Evolutionary conservation across 2,888 invertebrate species (phyloP), one percentile per base, ranked within the genome.

Genomic region (Microplitis deprimator): DNA sequence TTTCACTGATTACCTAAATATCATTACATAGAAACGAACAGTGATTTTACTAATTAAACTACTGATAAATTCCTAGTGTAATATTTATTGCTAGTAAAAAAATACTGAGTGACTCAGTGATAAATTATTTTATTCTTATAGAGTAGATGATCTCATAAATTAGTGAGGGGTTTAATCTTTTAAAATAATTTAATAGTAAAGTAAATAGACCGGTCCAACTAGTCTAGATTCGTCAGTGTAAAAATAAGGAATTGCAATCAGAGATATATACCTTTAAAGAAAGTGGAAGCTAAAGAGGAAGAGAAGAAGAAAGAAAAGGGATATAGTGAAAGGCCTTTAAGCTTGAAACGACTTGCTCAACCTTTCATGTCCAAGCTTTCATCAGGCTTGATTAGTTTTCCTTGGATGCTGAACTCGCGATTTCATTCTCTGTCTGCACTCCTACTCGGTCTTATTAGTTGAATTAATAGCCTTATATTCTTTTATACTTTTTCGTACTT

Each of bases 311-410:
- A 69, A 40, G 70, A 68, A 76, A 74, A n/a, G n/a, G 60, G 73
- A 71, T 59, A 73, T 64, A 62, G 73, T 60, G 65, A 74, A 67
- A 73, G 79, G 60, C 77, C 80, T 80, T 78, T 59, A 75, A 73
- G 79, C 77, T 69, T 65, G 65, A 64, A 62, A 73, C 62, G 77
- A 62, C 73, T 64, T 68, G 29, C 29, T 29, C 29, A 70, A 79
- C 78, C 79, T 82, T 82, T 81, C 82, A 81, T 80, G 80, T 79
- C 76, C 70, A 75, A 79, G 81, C 81, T 82, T 82, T 80, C 81
- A 82, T 81, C 81, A 80, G 78, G 77, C 77, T 79, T 81, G 82
- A 82, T 82, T 82, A 81, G 79, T 81, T 82, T 80, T 79, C 79
- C 75, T 69, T 62, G 17, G 68, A 80, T 70, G 65, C 59, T 73